Evolutionary conservation across 2,797 vertebrate genomes (phyloP).

Genomic region (Serranus cabrilla): DNA sequence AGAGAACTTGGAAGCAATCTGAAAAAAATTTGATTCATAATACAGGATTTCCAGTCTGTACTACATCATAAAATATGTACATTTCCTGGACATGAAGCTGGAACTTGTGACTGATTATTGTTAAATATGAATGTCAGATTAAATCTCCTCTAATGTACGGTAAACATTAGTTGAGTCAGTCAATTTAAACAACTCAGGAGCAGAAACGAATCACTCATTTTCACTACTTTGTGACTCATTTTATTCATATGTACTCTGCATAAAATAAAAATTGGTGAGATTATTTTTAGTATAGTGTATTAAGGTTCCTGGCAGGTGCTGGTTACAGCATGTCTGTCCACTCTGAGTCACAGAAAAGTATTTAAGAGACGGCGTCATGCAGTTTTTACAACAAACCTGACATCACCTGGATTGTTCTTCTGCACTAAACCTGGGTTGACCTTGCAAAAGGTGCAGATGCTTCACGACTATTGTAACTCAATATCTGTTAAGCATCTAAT

Average conservation of each 20-base stretch:
- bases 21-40: not conserved
- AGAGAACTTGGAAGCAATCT: not conserved
- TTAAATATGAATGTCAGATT: not conserved
- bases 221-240: slow-evolving; percentile 1
- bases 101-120: not conserved
- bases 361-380: slow-evolving; percentile 9
- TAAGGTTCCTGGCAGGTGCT: not conserved
- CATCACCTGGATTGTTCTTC: slow-evolving; percentile 4
- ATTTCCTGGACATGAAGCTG: not conserved
- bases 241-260: not conserved
- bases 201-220: not conserved
- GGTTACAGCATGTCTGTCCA: not conserved
- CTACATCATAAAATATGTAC: not conserved
- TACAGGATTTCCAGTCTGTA: not conserved
- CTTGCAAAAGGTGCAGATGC: not conserved
- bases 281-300: not conserved
- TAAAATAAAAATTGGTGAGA: not conserved
- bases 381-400: not conserved
- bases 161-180: not conserved
- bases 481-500: not conserved
- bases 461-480: not conserved
- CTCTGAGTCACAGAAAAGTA: slow-evolving; percentile 1
- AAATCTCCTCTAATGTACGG: not conserved
- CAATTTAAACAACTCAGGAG: not conserved
- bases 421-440: not conserved